phyloP scores from a whole-genome alignment of 2,797 vertebrate species.

The Ceryle rudis region DNA sequence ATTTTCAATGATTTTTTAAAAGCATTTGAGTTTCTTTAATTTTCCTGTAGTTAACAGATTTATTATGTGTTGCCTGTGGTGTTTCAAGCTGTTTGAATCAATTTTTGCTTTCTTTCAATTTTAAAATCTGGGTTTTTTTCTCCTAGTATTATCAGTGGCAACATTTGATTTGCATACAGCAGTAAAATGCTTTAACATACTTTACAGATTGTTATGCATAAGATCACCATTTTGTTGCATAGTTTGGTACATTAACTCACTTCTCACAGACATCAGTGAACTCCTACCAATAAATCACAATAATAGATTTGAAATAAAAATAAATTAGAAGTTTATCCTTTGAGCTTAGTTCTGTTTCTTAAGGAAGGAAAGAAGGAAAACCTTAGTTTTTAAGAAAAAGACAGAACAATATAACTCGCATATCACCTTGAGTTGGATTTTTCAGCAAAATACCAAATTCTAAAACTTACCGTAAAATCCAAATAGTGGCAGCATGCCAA shows the following conservation, averaged over 20 bases:
- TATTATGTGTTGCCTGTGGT: constrained; percentile 43
- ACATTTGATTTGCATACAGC: constrained; percentile 2
- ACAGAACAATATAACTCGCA: neutral
- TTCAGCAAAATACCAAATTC: neutral
- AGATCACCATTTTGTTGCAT: neutral
- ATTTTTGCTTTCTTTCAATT: constrained; percentile 56
- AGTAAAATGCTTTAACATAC: neutral
- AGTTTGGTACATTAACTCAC: neutral
- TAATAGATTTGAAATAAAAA: neutral
- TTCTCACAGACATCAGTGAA: neutral
- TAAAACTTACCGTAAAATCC: neutral
- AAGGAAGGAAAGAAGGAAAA: neutral
- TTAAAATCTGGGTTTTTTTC: constrained; percentile 16
- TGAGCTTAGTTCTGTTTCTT: neutral
- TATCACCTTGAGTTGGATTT: neutral
- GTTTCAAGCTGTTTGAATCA: constrained; percentile 67
- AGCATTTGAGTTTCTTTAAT: constrained; percentile 58
- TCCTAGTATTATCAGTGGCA: neutral
- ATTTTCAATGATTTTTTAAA: neutral
- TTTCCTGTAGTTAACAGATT: constrained; percentile 55
- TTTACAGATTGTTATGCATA: neutral
- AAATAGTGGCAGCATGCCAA: neutral
- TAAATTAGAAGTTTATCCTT: neutral
- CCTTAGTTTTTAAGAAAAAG: neutral
- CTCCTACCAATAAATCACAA: neutral